Evolutionary conservation across 2,113 vertebrate genomes (phyloP), one percentile per base, ranked within the genome.

Genomic region (Callopanchax toddi): DNA sequence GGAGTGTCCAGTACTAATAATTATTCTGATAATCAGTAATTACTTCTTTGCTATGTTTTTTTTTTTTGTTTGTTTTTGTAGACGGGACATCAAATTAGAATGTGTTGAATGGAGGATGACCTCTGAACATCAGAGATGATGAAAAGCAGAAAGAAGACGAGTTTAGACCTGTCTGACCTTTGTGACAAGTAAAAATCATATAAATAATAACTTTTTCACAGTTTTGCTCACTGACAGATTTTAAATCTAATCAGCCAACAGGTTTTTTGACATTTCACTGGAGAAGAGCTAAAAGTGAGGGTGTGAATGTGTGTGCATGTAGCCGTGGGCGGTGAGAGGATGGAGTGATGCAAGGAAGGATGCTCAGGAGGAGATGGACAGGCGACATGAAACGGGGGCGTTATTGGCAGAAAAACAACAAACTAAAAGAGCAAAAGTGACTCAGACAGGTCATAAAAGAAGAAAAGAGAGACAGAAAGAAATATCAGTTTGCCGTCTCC

Each of bases 181-280:
- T 62, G 34, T 74, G 48, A 57, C 53, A 51, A 21, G 48, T 49
- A 70, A 56, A 60, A 56, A 69, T 57, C 45, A 43, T 23, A 39
- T 17, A 36, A 59, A 53, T 43, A 45, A 21, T 6, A 13, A 74
- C 18, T 54, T 23, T 42, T 21, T 23, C 46, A 37, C 56, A 53
- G 51, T 50, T 61, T 60, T 40, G 15, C 48, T 42, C 40, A 39
- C 40, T 5, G 26, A 5, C 26, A 29, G 7, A 29, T 7, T 29
- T 4, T 32, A 18, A 52, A 43, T 45, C 32, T 46, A 32, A 32
- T 32, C 10, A 32, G 29, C 3, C 5, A 8, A 32, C 73, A 83
- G 63, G 75, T 81, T 18, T 75, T 40, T 49, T 88, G 87, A 80
- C 81, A 88, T 87, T 89, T 92, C 51, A 43, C 53, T 68, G 63